phyloP scores from a whole-genome alignment of 2,888 invertebrate genomes.

The Orchesella flavescens region DNA sequence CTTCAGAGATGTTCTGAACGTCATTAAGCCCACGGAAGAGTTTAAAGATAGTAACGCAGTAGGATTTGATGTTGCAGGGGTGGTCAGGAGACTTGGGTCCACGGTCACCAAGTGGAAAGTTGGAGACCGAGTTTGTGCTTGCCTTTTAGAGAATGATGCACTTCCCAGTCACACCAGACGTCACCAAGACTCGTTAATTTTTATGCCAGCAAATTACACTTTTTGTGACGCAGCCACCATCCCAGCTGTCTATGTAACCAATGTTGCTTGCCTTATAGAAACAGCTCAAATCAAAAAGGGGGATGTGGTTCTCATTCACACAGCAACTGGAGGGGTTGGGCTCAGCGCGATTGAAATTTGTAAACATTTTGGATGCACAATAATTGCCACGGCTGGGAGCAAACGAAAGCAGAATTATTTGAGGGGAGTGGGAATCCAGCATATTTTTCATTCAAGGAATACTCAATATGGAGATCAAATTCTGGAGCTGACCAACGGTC shows the following conservation, averaged over 20 bases:
- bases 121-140: background rate
- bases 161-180: slow-evolving; percentile 31
- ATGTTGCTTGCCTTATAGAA: background rate
- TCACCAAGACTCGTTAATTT: background rate
- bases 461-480: slow-evolving; percentile 1
- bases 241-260: slow-evolving; percentile 25
- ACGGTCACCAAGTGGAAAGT: slow-evolving; percentile 6
- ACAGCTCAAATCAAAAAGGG: slow-evolving; percentile 8
- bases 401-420: slow-evolving; percentile 20
- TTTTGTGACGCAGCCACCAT: slow-evolving; percentile 29
- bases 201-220: slow-evolving; percentile 1
- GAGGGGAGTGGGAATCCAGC: slow-evolving; percentile 17
- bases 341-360: slow-evolving; percentile 19
- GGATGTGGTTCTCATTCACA: slow-evolving; percentile 15
- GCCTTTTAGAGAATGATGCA: background rate
- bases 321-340: slow-evolving; percentile 40
- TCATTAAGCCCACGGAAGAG: slow-evolving; percentile 28
- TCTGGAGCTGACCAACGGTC: background rate
- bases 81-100: slow-evolving; percentile 27
- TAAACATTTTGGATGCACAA: background rate
- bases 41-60: background rate
- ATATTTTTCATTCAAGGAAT: slow-evolving; percentile 29
- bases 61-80: slow-evolving; percentile 43
- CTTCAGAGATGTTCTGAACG: slow-evolving; percentile 29
- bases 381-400: slow-evolving; percentile 26